A percentile compares a stretch with the other conserved stretches of the same genome.
phyloP scores from a whole-genome alignment of 2,113 vertebrate genomes.

The Trematomus loennbergii region DNA sequence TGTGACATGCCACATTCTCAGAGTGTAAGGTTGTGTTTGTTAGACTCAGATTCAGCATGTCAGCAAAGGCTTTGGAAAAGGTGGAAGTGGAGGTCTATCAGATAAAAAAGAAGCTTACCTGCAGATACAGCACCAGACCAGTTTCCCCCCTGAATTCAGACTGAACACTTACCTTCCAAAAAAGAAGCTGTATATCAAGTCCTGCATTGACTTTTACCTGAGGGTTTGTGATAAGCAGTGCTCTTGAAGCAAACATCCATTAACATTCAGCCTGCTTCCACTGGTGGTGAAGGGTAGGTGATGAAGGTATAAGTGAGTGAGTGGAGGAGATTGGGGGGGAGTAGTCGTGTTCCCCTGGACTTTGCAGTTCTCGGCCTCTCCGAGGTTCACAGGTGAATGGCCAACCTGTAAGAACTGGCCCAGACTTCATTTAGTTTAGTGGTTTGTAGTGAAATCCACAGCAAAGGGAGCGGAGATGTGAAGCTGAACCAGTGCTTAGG shows the following conservation, averaged over 20 bases:
- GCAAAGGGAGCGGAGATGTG: constrained; percentile 52
- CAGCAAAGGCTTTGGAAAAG: constrained; percentile 67
- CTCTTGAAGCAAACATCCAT: constrained; percentile 79
- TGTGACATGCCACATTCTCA: constrained; percentile 78
- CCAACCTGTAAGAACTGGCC: constrained; percentile 71
- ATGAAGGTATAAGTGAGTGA: constrained; percentile 80
- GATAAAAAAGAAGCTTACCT: constrained; percentile 71
- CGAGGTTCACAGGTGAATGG: constrained; percentile 45
- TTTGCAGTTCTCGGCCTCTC: constrained; percentile 57
- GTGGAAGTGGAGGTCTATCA: constrained; percentile 70
- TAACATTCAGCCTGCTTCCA: constrained; percentile 76
- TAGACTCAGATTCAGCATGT: constrained; percentile 63
- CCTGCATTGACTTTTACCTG: constrained; percentile 82
- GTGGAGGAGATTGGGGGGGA: constrained; percentile 70
- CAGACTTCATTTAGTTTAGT: constrained; percentile 67
- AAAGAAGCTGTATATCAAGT: constrained; percentile 50
- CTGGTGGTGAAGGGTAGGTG: constrained; percentile 79
- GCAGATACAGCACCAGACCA: constrained; percentile 45
- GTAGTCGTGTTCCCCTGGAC: constrained; percentile 62
- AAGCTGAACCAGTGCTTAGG: constrained; percentile 72
- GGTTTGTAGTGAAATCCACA: constrained; percentile 65
- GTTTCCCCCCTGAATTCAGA: constrained; percentile 49
- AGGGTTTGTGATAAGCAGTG: constrained; percentile 81
- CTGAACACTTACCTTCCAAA: constrained; percentile 79
- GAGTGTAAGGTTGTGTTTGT: constrained; percentile 70